phyloP scores from a whole-genome alignment of 2,113 vertebrate species.

The Sorex fumeus region DNA sequence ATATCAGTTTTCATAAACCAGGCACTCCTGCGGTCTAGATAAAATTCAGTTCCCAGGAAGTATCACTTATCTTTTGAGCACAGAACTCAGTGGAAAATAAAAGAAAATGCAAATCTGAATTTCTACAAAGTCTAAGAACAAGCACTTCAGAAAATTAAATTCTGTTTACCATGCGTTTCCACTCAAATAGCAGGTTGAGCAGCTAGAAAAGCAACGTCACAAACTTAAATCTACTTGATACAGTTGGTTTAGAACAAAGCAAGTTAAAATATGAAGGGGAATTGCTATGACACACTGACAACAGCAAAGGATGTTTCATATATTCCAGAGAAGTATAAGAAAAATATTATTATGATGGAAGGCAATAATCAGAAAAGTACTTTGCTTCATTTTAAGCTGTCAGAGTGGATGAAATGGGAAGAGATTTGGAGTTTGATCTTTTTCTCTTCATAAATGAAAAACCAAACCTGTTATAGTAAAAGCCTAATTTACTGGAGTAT shows the following conservation, averaged over 20 bases:
- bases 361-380: conserved; percentile 62
- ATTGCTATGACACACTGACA: conserved; percentile 50
- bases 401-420: conserved; percentile 55
- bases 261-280: conserved; percentile 50
- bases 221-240: conserved; percentile 45
- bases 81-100: conserved; percentile 57
- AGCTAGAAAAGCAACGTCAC: conserved; percentile 33
- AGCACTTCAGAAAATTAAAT: conserved; percentile 64
- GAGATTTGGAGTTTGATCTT: conserved; percentile 55
- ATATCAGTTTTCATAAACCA: conserved; percentile 45
- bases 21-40: neutral
- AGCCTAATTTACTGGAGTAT: conserved; percentile 62
- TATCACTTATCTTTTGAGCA: conserved; percentile 57
- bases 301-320: conserved; percentile 10
- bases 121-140: conserved; percentile 54
- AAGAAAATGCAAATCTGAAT: conserved; percentile 62
- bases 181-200: conserved; percentile 46
- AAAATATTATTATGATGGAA: conserved; percentile 36
- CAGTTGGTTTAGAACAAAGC: conserved; percentile 68
- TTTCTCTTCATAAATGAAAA: conserved; percentile 69
- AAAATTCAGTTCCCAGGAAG: conserved; percentile 26
- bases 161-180: conserved; percentile 59
- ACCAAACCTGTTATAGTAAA: conserved; percentile 55
- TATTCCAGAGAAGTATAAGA: neutral
- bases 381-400: conserved; percentile 72